These are phyloP conservation scores for Limnodromus scolopaceus DNA, from an alignment of 2,797 vertebrate species.

Conservation along the genomic window DNA sequence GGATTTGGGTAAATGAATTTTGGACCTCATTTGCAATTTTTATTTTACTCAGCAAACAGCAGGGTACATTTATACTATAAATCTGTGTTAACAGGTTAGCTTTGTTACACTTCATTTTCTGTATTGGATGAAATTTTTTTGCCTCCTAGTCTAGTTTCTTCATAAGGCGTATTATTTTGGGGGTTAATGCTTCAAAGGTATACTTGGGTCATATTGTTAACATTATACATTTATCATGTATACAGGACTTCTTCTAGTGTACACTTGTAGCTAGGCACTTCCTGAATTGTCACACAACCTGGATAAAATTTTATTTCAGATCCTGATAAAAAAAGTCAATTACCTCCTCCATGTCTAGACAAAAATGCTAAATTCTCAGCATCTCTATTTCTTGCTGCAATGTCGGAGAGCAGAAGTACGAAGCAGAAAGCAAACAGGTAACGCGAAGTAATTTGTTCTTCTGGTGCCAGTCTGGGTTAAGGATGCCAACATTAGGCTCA, in stretches of 20 bases:
- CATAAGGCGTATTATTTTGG: not conserved
- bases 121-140: not conserved
- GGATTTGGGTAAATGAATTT: constrained; percentile 6
- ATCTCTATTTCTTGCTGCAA: not conserved
- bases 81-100: not conserved
- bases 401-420: not conserved
- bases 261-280: not conserved
- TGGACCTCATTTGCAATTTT: constrained; percentile 1
- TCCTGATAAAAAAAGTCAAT: not conserved
- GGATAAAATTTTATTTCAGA: not conserved
- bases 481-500: not conserved
- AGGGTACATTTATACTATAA: not conserved
- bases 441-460: not conserved
- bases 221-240: not conserved
- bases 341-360: not conserved
- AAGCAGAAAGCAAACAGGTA: not conserved
- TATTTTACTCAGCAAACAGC: not conserved
- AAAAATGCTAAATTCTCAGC: not conserved
- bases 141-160: not conserved
- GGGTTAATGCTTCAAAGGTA: not conserved
- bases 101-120: not conserved
- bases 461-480: not conserved
- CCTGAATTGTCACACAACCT: not conserved
- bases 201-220: not conserved
- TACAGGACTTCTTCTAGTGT: not conserved